Conservation (phyloP, 2,888 invertebrate species). For the Meghimatium bilineatum region DNA sequence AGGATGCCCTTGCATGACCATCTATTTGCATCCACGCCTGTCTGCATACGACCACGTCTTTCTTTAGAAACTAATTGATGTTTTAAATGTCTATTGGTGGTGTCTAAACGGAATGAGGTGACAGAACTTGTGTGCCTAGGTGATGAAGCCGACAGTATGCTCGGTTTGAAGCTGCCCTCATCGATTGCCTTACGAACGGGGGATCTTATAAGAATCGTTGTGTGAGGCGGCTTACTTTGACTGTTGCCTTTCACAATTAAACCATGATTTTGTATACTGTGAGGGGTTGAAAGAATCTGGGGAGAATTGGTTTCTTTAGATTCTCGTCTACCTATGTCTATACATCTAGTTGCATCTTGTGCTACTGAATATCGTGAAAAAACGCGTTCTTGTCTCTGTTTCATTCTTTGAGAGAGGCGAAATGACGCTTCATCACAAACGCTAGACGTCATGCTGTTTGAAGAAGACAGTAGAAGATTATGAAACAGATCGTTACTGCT, state of each 20-base stretch:
- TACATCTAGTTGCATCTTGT: neutral
- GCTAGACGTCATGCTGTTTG: neutral
- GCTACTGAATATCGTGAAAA: neutral
- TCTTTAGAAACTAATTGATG: neutral
- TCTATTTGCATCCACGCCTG: neutral
- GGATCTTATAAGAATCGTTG: neutral
- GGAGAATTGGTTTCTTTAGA: neutral
- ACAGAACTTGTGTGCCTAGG: neutral
- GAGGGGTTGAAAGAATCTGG: neutral
- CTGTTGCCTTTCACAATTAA: neutral
- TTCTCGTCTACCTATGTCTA: too few species aligned
- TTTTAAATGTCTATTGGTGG: neutral
- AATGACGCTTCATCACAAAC: neutral
- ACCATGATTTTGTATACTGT: neutral
- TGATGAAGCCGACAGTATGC: neutral
- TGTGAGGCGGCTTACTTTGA: neutral
- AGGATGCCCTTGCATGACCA: constrained; percentile 2
- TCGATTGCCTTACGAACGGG: neutral
- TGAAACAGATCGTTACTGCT: neutral
- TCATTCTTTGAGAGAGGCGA: too few species aligned
- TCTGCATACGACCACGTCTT: too few species aligned
- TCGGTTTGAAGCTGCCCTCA: neutral
- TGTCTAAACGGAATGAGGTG: neutral
- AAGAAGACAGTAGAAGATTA: neutral
- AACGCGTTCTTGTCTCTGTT: neutral